Base-by-base conservation (phyloP, 2,888 invertebrate genomes). In the Calephelis perditalis region DNA sequence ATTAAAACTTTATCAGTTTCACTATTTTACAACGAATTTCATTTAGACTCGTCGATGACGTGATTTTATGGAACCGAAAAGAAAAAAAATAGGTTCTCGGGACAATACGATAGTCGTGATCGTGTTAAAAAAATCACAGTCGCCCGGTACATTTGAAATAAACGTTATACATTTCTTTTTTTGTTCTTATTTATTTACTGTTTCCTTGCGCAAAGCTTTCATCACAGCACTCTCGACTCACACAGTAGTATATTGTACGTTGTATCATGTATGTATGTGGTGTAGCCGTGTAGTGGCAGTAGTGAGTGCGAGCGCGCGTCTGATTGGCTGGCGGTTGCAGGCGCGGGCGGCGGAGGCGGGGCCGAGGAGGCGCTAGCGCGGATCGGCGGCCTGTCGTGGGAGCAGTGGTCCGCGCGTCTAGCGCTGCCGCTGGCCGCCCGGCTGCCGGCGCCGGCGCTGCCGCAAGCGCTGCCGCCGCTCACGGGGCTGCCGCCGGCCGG, bases 391-490 rank as follows among this genome's bases (percentile, higher is more conserved):
- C 91, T 92, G 83, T 92, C 92, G 79, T 94, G 94, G 94, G 94
- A 93, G 73, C 93, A 93, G 82, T 94, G 94, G 94, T 94, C 94
- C 73, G 93, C 94, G 71, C 91, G 95, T 72, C 86, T 96, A 82
- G 95, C 95, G 72, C 91, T 94, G 86, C 94, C 94, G 63, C 91
- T 94, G 81, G 92, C 93, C 76, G 90, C 91, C 40, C 81, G 93
- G 56, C 93, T 92, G 73, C 85, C 85, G 66, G 90, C 76, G 15
- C 66, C 66, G 11, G 54, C 62, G 78, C 75, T 86, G 71, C 91
- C 95, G 72, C 86, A 96, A 82, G 94, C 95, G 72, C 91, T 94
- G 85, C 94, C 94, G 63, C 91, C 94, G 81, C 92, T 93, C 76
- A 89, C 91, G 40, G 81, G 5, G 10, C 10, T 26, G 35, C 76